Evolutionary conservation across 2,113 vertebrate species (phyloP).

Genomic region (Apus apus): DNA sequence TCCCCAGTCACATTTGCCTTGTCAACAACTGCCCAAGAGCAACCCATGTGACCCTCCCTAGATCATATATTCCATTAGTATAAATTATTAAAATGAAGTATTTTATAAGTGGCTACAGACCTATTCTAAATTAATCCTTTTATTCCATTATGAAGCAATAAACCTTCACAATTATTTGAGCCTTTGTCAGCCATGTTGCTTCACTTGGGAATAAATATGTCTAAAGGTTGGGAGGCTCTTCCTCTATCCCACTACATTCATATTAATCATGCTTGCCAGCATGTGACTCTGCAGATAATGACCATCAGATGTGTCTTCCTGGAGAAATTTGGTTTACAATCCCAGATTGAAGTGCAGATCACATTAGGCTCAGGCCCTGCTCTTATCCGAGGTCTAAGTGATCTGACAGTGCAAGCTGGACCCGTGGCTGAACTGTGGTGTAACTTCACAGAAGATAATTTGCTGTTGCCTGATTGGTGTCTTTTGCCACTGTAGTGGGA

Average conservation of each 20-base stretch:
- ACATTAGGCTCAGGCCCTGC: neutral
- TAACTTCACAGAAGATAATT: conserved; percentile 18
- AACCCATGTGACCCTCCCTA: neutral
- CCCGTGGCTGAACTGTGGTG: neutral
- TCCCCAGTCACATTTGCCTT: neutral
- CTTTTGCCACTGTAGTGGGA: neutral
- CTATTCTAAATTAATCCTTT: conserved; percentile 61
- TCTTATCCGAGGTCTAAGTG: conserved; percentile 19
- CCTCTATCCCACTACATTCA: neutral
- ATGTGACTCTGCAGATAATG: neutral
- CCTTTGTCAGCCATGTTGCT: conserved; percentile 28
- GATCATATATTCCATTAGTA: conserved; percentile 66
- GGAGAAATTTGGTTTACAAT: conserved; percentile 32
- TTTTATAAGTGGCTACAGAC: conserved; percentile 57
- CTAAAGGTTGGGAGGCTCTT: neutral
- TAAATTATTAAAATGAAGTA: conserved; percentile 73
- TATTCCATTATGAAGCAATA: conserved; percentile 62
- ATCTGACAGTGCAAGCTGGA: neutral
- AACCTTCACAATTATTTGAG: conserved; percentile 59
- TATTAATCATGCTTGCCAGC: conserved; percentile 41
- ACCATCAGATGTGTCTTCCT: conserved; percentile 16
- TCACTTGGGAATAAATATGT: conserved; percentile 53
- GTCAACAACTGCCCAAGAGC: conserved; percentile 15
- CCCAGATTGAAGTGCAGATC: neutral
- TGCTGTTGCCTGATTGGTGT: neutral